Conservation (phyloP, 2,113 vertebrate species). For the Peromyscus californicus region DNA sequence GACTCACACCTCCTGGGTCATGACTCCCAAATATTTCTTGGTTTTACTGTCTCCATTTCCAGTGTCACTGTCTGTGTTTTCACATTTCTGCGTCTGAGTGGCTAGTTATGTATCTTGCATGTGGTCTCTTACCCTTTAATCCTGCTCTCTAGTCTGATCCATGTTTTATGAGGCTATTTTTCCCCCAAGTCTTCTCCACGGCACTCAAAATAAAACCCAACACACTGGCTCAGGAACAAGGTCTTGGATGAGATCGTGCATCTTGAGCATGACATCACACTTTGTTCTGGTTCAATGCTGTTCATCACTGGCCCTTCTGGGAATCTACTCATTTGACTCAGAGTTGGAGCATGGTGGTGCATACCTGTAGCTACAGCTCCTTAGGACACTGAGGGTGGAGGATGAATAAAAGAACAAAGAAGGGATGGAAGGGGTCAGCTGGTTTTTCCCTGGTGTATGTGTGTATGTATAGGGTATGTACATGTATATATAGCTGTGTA, state of each 20-base stretch:
- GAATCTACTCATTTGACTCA: neutral
- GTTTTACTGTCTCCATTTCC: slow-evolving; percentile 10
- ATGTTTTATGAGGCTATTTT: neutral
- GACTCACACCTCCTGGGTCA: neutral
- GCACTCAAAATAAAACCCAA: neutral
- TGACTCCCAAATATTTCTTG: slow-evolving; percentile 1
- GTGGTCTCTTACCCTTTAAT: neutral
- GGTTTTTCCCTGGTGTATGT: neutral
- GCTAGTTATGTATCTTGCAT: neutral
- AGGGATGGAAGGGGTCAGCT: neutral
- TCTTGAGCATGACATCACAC: neutral
- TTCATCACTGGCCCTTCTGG: neutral
- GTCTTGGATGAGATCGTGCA: neutral
- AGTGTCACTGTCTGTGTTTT: neutral
- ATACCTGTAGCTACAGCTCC: no score
- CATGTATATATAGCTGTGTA: neutral
- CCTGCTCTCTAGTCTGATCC: neutral
- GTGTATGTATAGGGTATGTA: neutral
- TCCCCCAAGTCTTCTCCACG: neutral
- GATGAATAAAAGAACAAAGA: neutral
- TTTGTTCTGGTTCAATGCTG: neutral
- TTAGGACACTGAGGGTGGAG: neutral
- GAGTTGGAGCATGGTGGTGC: neutral
- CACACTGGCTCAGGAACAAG: neutral
- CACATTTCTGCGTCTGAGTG: neutral